Evolutionary conservation across 2,113 vertebrate genomes (phyloP).

Genomic region (Myrmophylax atrothorax): DNA sequence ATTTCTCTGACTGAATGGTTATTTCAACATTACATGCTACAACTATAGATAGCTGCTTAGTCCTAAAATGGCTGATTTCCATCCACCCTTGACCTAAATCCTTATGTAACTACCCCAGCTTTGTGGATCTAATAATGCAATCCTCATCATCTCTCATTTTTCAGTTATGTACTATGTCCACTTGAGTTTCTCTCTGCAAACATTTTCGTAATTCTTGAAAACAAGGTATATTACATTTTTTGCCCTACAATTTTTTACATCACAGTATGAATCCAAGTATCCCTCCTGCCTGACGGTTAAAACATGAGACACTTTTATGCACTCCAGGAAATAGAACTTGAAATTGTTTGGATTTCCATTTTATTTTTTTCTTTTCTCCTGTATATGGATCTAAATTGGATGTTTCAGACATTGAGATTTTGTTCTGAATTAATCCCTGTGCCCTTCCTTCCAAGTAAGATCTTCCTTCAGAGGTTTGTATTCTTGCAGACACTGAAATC

Average conservation of each 20-base stretch:
- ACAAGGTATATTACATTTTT: neutral
- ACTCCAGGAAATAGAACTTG: neutral
- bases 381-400: neutral
- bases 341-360: neutral
- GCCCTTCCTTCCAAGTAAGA: neutral
- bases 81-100: neutral
- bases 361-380: neutral
- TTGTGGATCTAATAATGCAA: neutral
- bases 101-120: neutral
- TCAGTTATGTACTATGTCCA: neutral
- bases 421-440: neutral
- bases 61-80: neutral
- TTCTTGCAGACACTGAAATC: constrained; percentile 7
- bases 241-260: neutral
- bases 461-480: neutral
- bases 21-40: neutral
- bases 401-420: neutral
- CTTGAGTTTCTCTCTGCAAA: neutral
- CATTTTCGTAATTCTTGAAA: neutral
- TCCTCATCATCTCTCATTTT: neutral
- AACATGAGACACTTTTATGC: neutral
- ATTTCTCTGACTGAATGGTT: neutral
- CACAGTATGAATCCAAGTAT: neutral
- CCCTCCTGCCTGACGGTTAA: neutral
- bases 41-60: neutral